Evolutionary conservation across 2,888 invertebrate genomes (phyloP).

Genomic region (Hanleya hanleyi): DNA sequence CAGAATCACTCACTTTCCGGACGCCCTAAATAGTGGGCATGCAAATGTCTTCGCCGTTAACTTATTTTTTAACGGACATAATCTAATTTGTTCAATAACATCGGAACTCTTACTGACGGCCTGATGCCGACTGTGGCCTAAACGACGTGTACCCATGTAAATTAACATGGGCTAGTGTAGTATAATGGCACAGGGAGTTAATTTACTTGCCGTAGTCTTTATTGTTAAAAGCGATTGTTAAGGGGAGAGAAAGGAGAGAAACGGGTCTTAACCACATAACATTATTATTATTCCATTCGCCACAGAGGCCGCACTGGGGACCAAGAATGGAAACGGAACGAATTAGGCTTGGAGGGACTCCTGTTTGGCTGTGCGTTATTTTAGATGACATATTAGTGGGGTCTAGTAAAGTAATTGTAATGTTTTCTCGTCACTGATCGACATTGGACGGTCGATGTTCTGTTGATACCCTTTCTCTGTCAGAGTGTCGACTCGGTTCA

Average conservation of each 20-base stretch:
- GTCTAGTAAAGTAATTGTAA: not conserved
- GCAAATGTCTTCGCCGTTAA: too few relatives aligned
- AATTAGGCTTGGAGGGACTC: not conserved
- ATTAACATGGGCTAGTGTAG: too few relatives aligned
- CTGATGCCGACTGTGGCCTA: too few relatives aligned
- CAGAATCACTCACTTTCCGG: too few relatives aligned
- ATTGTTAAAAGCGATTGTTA: not conserved
- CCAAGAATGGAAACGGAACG: not conserved
- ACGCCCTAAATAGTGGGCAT: too few relatives aligned
- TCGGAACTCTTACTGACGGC: too few relatives aligned
- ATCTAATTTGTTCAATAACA: too few relatives aligned
- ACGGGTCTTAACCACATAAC: not conserved
- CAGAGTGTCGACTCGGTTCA: not conserved
- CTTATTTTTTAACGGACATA: too few relatives aligned
- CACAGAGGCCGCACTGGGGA: not conserved
- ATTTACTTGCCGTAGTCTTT: not conserved
- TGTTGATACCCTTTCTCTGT: not conserved
- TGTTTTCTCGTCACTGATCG: not conserved
- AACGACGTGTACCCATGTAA: too few relatives aligned
- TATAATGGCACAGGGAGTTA: too few relatives aligned
- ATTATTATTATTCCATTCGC: conserved; percentile 2
- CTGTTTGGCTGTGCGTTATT: too few relatives aligned
- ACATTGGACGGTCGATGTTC: not conserved
- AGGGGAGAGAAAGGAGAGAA: not conserved
- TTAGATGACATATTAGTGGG: not conserved